These are phyloP conservation scores for Micronycteris hirsuta DNA, from an alignment of 2,113 vertebrate genomes.

Conservation along the genomic window DNA sequence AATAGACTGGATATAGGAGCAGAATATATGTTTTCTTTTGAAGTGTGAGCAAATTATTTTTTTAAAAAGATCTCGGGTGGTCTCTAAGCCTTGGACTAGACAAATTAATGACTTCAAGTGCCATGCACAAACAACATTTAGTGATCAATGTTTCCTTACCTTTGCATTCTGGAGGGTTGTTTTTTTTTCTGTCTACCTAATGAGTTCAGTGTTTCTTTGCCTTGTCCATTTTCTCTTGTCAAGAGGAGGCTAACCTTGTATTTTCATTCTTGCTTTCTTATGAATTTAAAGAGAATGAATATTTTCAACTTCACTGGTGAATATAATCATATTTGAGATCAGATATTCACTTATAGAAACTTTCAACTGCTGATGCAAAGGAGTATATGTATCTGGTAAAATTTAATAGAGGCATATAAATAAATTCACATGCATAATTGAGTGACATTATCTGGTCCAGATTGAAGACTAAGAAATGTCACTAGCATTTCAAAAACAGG, in stretches of 20 bases:
- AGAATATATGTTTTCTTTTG: slow-evolving; percentile 12
- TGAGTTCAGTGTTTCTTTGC: background rate
- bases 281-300: background rate
- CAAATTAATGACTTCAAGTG: slow-evolving; percentile 7
- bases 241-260: background rate
- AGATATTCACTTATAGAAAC: background rate
- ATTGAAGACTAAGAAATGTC: background rate
- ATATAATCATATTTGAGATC: background rate
- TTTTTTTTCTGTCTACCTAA: background rate
- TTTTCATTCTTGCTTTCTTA: background rate
- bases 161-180: background rate
- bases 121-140: background rate
- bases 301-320: background rate
- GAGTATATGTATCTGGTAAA: background rate
- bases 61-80: background rate
- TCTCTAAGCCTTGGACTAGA: background rate
- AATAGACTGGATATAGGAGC: background rate
- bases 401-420: background rate
- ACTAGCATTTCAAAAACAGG: background rate
- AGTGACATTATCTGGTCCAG: background rate
- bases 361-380: background rate
- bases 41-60: background rate
- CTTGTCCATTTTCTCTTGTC: background rate
- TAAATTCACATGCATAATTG: background rate
- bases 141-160: background rate